These are phyloP conservation scores for Drosophila orena DNA, from an alignment of 1,140 invertebrate species.

Conservation along the genomic window DNA sequence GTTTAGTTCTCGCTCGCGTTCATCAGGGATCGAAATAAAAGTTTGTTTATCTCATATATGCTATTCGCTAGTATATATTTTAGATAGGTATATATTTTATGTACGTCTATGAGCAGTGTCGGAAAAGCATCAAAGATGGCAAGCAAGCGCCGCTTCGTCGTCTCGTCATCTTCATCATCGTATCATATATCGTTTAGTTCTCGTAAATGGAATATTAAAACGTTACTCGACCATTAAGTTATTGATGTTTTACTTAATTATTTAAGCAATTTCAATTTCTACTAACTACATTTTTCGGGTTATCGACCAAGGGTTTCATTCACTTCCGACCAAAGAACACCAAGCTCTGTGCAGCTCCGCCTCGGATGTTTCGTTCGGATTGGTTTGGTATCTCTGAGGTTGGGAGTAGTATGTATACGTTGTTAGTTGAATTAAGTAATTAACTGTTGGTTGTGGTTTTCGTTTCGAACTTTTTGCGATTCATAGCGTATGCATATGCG, in stretches of 20 bases:
- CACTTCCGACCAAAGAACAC: constrained; percentile 6
- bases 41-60: constrained; percentile 40
- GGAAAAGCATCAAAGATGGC: constrained; percentile 77
- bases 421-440: constrained; percentile 57
- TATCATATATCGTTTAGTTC: constrained; percentile 41
- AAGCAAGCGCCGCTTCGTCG: constrained; percentile 50
- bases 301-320: constrained; percentile 1
- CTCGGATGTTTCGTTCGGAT: constrained; percentile 6
- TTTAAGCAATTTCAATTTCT: constrained; percentile 81
- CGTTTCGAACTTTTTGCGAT: constrained; percentile 12
- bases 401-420: constrained; percentile 35
- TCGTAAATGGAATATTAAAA: constrained; percentile 75
- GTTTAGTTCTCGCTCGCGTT: constrained; percentile 34
- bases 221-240: constrained; percentile 48
- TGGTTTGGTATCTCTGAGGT: constrained; percentile 13
- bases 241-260: constrained; percentile 50
- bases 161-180: constrained; percentile 7
- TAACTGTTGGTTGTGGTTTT: constrained; percentile 17
- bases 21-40: constrained; percentile 38
- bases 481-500: constrained; percentile 13
- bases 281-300: constrained; percentile 72
- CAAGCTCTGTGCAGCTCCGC: constrained; percentile 3
- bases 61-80: constrained; percentile 42
- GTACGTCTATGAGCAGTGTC: constrained; percentile 70
- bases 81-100: constrained; percentile 47